Evolutionary conservation across 2,113 vertebrate genomes (phyloP).

Genomic region (Platichthys flesus): DNA sequence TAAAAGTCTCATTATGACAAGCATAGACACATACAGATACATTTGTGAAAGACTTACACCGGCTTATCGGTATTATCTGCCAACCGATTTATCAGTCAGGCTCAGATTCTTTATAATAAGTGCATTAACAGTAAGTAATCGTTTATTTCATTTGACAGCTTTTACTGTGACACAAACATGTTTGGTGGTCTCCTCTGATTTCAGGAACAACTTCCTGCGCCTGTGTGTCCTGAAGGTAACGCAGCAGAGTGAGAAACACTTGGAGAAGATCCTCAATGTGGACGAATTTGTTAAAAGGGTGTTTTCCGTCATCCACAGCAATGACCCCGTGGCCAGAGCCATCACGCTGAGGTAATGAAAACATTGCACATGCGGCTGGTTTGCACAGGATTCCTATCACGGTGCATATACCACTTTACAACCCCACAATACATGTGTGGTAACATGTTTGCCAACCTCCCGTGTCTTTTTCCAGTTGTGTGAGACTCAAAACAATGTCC

Average conservation of each 20-base stretch:
- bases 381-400: too few relatives aligned
- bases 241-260: constrained; percentile 97
- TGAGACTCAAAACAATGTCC: too few relatives aligned
- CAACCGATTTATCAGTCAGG: too few relatives aligned
- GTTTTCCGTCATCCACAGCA: constrained; percentile 98
- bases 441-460: background rate
- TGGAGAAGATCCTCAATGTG: constrained; percentile 98
- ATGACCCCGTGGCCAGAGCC: constrained; percentile 96
- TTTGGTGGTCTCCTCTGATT: constrained; percentile 25
- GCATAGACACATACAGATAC: too few relatives aligned
- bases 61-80: too few relatives aligned
- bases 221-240: constrained; percentile 98
- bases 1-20: too few relatives aligned
- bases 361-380: too few relatives aligned
- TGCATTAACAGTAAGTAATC: too few relatives aligned
- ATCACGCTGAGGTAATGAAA: constrained; percentile 91
- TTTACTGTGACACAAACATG: too few relatives aligned
- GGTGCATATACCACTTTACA: background rate
- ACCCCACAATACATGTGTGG: background rate
- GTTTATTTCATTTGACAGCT: background rate
- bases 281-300: constrained; percentile 98
- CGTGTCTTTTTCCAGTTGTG: background rate
- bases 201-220: constrained; percentile 96
- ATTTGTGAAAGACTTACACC: too few relatives aligned
- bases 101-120: too few relatives aligned